phyloP scores from a whole-genome alignment of 1,140 invertebrate genomes.

The Drosophila mojavensis region DNA sequence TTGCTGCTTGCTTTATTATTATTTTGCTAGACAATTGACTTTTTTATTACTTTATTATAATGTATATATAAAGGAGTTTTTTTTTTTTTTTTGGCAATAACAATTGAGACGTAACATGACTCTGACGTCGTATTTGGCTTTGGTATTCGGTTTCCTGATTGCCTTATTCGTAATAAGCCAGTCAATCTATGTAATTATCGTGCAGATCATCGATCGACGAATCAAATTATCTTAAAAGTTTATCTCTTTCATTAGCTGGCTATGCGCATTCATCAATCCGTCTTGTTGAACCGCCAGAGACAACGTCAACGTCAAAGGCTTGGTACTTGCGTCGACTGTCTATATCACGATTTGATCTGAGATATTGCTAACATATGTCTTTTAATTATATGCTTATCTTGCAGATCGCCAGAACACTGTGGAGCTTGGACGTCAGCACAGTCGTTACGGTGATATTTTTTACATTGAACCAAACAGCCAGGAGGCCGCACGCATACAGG shows the following conservation, averaged over 20 bases:
- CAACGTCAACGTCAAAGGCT: constrained; percentile 32
- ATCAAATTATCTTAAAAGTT: constrained; percentile 22
- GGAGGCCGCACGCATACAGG: constrained; percentile 75
- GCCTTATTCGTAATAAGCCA: constrained; percentile 47
- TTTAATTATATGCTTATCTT: constrained; percentile 29
- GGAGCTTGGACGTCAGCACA: constrained; percentile 55
- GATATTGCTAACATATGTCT: background rate
- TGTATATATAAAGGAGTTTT: background rate
- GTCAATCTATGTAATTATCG: constrained; percentile 62
- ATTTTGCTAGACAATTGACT: constrained; percentile 14
- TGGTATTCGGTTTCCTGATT: constrained; percentile 60
- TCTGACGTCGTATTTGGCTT: constrained; percentile 48
- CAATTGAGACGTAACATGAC: constrained; percentile 52
- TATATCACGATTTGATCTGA: background rate
- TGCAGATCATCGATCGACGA: background rate
- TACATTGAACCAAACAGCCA: constrained; percentile 71
- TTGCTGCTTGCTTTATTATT: constrained; percentile 14
- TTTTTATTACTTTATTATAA: constrained; percentile 7
- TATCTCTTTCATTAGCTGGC: constrained; percentile 58
- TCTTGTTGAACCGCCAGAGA: constrained; percentile 39
- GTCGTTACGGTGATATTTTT: constrained; percentile 71
- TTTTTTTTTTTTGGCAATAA: constrained; percentile 38
- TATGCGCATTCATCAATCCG: constrained; percentile 60
- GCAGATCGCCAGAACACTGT: constrained; percentile 72
- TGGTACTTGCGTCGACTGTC: constrained; percentile 4